Evolutionary conservation across 2,797 vertebrate genomes (phyloP).

Genomic region (Oreochromis grahami): DNA sequence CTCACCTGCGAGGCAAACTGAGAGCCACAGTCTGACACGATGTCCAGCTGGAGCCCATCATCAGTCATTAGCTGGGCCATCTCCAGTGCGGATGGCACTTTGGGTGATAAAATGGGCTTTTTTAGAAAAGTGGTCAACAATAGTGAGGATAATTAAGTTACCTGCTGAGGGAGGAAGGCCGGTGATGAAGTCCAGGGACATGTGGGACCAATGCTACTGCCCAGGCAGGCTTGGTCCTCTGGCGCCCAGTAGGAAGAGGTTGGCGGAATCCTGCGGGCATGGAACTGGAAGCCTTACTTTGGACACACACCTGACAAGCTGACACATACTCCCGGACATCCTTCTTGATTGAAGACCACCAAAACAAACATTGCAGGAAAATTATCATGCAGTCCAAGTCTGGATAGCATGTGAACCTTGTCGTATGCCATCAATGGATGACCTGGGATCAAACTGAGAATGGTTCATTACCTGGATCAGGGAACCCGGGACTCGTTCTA

Average conservation of each 20-base stretch:
- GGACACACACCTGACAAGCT: background rate
- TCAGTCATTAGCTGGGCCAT: background rate
- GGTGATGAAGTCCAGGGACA: background rate
- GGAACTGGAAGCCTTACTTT: background rate
- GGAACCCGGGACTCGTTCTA: background rate
- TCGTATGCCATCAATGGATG: background rate
- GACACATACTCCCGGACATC: background rate
- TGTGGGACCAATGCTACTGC: background rate
- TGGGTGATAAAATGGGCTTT: background rate
- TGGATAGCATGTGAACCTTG: background rate
- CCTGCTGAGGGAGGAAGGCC: background rate
- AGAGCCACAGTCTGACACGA: background rate
- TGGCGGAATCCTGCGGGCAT: background rate
- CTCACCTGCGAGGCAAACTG: background rate
- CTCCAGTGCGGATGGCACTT: accelerated
- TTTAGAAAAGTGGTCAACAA: background rate
- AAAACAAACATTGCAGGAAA: background rate
- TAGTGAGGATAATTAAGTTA: background rate
- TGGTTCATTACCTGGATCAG: background rate
- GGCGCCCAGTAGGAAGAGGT: background rate
- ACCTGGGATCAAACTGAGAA: background rate
- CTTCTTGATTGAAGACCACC: background rate
- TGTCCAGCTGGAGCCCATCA: background rate
- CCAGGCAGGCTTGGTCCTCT: background rate
- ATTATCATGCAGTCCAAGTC: background rate